Conservation (phyloP, 2,888 invertebrate genomes). For the Scaptomyza reducta region DNA sequence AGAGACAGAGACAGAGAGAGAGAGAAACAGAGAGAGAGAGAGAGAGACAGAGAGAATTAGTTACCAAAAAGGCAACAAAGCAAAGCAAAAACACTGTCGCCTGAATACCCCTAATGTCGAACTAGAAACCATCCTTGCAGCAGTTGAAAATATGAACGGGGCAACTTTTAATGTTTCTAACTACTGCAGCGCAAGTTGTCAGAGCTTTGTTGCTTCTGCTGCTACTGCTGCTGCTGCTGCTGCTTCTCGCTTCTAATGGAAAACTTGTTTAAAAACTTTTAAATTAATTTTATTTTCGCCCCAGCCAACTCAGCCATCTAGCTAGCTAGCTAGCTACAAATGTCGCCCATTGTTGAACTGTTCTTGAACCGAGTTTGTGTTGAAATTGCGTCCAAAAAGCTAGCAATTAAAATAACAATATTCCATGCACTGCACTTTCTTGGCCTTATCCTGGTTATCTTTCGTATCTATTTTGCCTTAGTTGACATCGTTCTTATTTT, state of each 20-base stretch:
- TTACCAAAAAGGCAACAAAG: background rate
- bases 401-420: constrained; percentile 78
- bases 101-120: constrained; percentile 8
- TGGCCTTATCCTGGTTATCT: background rate
- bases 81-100: background rate
- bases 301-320: background rate
- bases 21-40: background rate
- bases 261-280: constrained; percentile 78
- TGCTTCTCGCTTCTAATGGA: constrained; percentile 60
- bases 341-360: constrained; percentile 51
- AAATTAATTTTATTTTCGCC: constrained; percentile 79
- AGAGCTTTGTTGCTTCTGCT: constrained; percentile 17
- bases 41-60: too few relatives aligned
- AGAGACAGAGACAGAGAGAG: background rate
- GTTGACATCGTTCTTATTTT: constrained; percentile 28
- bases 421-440: constrained; percentile 53
- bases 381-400: constrained; percentile 39
- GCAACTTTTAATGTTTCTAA: constrained; percentile 76
- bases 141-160: constrained; percentile 49
- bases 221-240: constrained; percentile 11
- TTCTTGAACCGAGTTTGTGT: constrained; percentile 12
- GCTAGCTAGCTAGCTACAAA: constrained; percentile 21
- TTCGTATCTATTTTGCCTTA: constrained; percentile 27
- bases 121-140: background rate
- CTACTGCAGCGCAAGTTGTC: constrained; percentile 65